Evolutionary conservation across 2,888 invertebrate species (phyloP).

Genomic region (Oxyscelio sp.): DNA sequence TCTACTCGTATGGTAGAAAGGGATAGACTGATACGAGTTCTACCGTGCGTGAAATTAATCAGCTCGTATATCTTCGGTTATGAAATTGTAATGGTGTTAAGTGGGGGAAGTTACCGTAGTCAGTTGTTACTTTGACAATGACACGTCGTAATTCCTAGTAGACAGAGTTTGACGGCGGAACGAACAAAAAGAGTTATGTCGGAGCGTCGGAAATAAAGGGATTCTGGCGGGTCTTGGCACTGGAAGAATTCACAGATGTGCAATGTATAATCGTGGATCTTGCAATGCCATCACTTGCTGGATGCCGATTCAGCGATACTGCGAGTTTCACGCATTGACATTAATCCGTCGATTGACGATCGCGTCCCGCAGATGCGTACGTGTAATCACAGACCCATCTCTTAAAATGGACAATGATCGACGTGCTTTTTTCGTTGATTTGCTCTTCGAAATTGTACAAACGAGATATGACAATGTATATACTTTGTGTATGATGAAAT

Average conservation of each 20-base stretch:
- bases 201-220: slow-evolving; percentile 74
- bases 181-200: neutral
- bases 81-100: too few relatives aligned
- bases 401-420: slow-evolving; percentile 44
- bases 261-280: slow-evolving; percentile 88
- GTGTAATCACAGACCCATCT: slow-evolving; percentile 45
- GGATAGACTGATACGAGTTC: too few relatives aligned
- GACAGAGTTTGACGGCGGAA: slow-evolving; percentile 22
- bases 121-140: too few relatives aligned
- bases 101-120: too few relatives aligned
- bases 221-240: slow-evolving; percentile 88
- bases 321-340: slow-evolving; percentile 62
- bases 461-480: slow-evolving; percentile 55
- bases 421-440: slow-evolving; percentile 37
- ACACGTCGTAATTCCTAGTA: too few relatives aligned
- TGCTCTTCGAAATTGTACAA: slow-evolving; percentile 26
- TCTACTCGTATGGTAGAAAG: too few relatives aligned
- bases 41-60: too few relatives aligned
- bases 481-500: slow-evolving; percentile 48
- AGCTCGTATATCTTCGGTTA: too few relatives aligned
- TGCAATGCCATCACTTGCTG: slow-evolving; percentile 89
- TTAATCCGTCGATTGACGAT: slow-evolving; percentile 64
- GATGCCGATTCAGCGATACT: slow-evolving; percentile 82
- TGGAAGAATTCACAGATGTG: slow-evolving; percentile 89
- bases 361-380: slow-evolving; percentile 23